Conservation (phyloP, 2,888 invertebrate species). For the Athalia cordata region DNA sequence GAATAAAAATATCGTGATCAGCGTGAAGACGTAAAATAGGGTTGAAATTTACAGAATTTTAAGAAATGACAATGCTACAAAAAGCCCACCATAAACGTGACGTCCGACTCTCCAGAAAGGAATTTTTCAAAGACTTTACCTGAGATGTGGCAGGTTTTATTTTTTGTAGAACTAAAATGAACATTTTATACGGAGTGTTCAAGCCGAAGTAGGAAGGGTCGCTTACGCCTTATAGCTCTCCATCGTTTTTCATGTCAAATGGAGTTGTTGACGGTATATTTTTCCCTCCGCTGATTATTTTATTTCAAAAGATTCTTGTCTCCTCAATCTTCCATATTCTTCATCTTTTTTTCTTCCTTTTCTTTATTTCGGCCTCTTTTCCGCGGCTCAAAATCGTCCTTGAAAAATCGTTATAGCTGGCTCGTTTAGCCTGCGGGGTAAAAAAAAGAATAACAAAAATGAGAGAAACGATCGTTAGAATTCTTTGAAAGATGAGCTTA, state of each 20-base stretch:
- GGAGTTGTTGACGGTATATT: constrained; percentile 28
- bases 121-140: constrained; percentile 28
- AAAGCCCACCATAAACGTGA: neutral
- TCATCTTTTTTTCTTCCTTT: neutral
- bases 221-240: neutral
- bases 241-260: constrained; percentile 13
- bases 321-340: neutral
- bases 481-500: neutral
- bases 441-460: neutral
- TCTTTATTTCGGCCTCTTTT: neutral
- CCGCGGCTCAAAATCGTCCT: neutral
- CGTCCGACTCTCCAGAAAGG: neutral
- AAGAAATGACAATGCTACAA: constrained; percentile 15
- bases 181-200: constrained; percentile 10
- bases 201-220: constrained; percentile 4
- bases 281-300: constrained; percentile 6
- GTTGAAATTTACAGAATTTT: constrained; percentile 17
- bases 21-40: neutral
- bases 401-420: neutral
- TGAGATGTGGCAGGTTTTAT: constrained; percentile 12
- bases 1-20: too few species aligned
- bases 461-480: neutral
- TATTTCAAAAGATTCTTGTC: neutral
- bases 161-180: constrained; percentile 1
- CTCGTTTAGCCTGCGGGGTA: neutral